A percentile compares a stretch with the other conserved stretches of the same genome.
Evolutionary conservation across 2,113 vertebrate species (phyloP).

Genomic region (Prochilodus magdalenae): DNA sequence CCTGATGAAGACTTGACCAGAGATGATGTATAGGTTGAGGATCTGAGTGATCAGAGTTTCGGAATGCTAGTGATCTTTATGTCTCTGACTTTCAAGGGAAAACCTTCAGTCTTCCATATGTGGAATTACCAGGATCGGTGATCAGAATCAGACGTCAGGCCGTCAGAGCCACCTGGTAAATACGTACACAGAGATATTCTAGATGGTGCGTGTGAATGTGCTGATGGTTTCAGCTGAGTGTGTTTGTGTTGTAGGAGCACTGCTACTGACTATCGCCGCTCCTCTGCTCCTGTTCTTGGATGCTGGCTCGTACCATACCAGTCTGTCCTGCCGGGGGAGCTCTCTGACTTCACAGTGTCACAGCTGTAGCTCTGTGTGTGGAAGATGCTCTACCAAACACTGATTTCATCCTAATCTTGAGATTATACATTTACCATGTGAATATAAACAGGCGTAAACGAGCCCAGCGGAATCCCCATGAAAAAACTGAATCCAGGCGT

Average conservation of each 20-base stretch:
- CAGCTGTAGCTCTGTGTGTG: too few relatives aligned
- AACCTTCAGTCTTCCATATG: slow-evolving; percentile 12
- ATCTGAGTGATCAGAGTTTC: too few relatives aligned
- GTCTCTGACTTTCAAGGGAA: slow-evolving; percentile 22
- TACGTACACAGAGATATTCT: too few relatives aligned
- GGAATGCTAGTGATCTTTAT: background rate
- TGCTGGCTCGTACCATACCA: slow-evolving; percentile 47
- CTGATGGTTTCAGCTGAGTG: background rate
- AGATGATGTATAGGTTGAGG: too few relatives aligned
- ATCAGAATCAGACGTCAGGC: background rate
- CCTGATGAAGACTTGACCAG: too few relatives aligned
- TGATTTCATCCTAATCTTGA: too few relatives aligned
- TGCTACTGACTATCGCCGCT: slow-evolving; percentile 28
- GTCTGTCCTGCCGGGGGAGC: slow-evolving; percentile 36
- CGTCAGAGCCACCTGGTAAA: background rate
- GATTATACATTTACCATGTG: too few relatives aligned
- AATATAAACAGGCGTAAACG: too few relatives aligned
- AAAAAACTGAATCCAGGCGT: too few relatives aligned
- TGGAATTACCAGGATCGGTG: slow-evolving; percentile 10
- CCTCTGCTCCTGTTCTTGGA: background rate
- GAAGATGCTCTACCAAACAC: background rate
- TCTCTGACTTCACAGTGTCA: slow-evolving; percentile 39
- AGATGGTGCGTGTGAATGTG: background rate
- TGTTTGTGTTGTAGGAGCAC: slow-evolving; percentile 31
- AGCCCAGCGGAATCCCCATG: too few relatives aligned